These are phyloP conservation scores for Pammene fasciana DNA, from an alignment of 2,888 invertebrate genomes.

Conservation along the genomic window DNA sequence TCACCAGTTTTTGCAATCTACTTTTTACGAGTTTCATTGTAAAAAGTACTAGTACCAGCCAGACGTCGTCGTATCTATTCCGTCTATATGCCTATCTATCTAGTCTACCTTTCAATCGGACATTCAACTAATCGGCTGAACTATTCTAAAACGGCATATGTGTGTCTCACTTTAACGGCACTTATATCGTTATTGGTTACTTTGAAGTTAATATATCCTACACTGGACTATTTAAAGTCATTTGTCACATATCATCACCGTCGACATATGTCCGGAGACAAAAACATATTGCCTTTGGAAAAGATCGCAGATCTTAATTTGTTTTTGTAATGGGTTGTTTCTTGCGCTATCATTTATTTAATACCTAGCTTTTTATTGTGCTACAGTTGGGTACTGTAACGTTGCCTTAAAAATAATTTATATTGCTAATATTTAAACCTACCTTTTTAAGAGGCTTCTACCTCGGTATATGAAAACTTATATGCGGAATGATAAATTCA, in stretches of 20 bases:
- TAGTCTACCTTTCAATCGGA: constrained; percentile 33
- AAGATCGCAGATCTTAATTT: constrained; percentile 37
- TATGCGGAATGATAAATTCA: no score
- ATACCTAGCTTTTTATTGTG: constrained; percentile 16
- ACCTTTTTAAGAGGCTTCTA: no score
- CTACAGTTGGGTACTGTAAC: neutral
- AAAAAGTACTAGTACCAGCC: constrained; percentile 14
- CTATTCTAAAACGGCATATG: constrained; percentile 14
- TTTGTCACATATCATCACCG: constrained; percentile 36
- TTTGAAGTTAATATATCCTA: constrained; percentile 11
- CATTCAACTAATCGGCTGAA: constrained; percentile 20
- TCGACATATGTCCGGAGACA: constrained; percentile 13
- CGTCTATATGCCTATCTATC: constrained; percentile 30
- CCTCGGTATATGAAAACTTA: no score
- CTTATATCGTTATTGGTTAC: constrained; percentile 1
- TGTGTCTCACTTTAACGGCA: neutral
- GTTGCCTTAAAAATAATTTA: neutral
- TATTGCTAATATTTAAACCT: neutral
- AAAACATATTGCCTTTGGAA: constrained; percentile 27
- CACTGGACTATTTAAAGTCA: constrained; percentile 18
- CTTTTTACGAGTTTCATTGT: constrained; percentile 11
- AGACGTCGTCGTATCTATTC: constrained; percentile 15
- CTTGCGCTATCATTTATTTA: constrained; percentile 15
- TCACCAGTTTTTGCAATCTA: constrained; percentile 11
- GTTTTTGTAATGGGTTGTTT: constrained; percentile 33